A percentile compares a stretch with the other conserved stretches of the same genome.
phyloP scores from a whole-genome alignment of 2,797 vertebrate genomes.

The Catharus ustulatus region DNA sequence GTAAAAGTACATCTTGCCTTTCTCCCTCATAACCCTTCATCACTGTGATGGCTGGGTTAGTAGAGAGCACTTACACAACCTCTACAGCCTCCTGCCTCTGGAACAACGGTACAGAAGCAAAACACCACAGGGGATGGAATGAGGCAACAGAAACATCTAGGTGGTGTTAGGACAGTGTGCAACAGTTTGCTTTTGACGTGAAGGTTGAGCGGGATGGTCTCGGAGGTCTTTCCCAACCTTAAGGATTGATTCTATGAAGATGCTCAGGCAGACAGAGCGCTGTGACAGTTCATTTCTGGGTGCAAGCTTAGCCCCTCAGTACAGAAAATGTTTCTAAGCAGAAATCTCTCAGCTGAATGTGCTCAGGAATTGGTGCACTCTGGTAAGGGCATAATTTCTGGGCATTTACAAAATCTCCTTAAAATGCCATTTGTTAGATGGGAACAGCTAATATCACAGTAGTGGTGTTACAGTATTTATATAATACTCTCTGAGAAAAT shows the following conservation, averaged over 20 bases:
- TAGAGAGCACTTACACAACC: not conserved
- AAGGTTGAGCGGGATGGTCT: not conserved
- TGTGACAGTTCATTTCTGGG: not conserved
- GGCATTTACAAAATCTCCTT: not conserved
- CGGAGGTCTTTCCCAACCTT: not conserved
- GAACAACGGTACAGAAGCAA: not conserved
- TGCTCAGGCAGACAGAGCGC: not conserved
- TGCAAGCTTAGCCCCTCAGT: not conserved
- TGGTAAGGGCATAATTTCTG: not conserved
- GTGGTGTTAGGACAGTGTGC: not conserved
- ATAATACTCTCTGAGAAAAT: not conserved
- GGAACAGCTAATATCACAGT: not conserved
- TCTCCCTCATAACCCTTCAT: not conserved
- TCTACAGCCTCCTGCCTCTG: not conserved
- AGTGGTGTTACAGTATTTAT: not conserved
- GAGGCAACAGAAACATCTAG: not conserved
- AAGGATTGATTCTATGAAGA: not conserved
- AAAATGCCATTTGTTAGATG: not conserved
- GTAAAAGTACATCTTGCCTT: not conserved
- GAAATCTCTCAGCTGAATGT: not conserved
- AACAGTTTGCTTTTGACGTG: not conserved
- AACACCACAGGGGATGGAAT: not conserved
- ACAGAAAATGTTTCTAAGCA: not conserved
- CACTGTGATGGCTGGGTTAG: not conserved
- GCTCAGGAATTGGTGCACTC: not conserved